Evolutionary conservation across 2,888 invertebrate species (phyloP).

Genomic region (Diaperis boleti): DNA sequence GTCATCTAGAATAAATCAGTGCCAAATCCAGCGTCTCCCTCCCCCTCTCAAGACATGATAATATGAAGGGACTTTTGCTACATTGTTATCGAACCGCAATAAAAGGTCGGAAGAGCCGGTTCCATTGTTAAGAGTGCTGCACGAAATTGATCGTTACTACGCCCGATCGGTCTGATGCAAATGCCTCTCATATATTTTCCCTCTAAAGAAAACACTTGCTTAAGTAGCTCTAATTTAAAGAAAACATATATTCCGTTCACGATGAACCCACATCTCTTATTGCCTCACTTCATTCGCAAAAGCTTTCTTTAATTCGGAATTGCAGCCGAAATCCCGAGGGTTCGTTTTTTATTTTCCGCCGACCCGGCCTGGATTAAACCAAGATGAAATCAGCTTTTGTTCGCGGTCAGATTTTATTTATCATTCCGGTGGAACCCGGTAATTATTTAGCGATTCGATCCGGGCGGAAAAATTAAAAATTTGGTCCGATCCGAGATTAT

Average conservation of each 20-base stretch:
- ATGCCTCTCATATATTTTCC: constrained; percentile 44
- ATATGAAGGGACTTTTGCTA: constrained; percentile 44
- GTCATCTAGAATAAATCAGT: constrained; percentile 41
- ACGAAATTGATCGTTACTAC: constrained; percentile 47
- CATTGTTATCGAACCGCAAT: constrained; percentile 46
- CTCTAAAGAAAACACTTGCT: constrained; percentile 42
- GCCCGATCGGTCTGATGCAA: constrained; percentile 45
- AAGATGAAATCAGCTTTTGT: constrained; percentile 34
- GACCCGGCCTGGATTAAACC: constrained; percentile 31
- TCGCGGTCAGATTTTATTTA: constrained; percentile 29
- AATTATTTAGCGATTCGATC: constrained; percentile 28
- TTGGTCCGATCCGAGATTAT: constrained; percentile 21
- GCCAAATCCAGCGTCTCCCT: constrained; percentile 28
- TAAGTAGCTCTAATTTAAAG: constrained; percentile 45
- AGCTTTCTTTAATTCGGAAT: constrained; percentile 36
- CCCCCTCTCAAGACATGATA: constrained; percentile 39
- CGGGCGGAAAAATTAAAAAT: constrained; percentile 15
- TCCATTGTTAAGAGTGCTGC: constrained; percentile 47
- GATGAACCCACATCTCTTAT: constrained; percentile 37
- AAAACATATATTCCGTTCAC: constrained; percentile 41
- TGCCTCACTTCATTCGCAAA: constrained; percentile 40
- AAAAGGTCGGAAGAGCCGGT: constrained; percentile 46
- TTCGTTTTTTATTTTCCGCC: constrained; percentile 27
- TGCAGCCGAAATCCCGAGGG: constrained; percentile 24
- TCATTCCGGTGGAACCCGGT: constrained; percentile 7